Base-by-base conservation (phyloP, 2,797 vertebrate genomes). In the Urocyon cinereoargenteus region DNA sequence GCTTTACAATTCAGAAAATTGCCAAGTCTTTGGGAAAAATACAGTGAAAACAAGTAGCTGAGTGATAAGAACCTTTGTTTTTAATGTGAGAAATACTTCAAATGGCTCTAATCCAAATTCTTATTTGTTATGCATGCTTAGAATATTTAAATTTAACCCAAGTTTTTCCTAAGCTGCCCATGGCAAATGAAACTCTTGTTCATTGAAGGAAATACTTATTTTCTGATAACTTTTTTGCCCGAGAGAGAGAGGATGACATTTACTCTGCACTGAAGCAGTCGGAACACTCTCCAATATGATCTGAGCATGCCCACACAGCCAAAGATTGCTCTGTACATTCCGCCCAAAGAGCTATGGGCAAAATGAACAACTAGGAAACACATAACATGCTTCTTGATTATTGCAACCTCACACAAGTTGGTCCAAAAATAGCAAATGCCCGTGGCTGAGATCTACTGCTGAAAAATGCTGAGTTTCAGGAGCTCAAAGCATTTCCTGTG, bases 31-130 rank as follows among this genome's bases (percentile, higher is more conserved):
- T 55, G 28, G 36, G 59, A 49, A 97, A 91, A 95, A 97, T 64
- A 93, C 19, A 94, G 28, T 8, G 51, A 83, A 97, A 98, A 85
- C 51, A 90, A 66, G 86, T 85, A 94, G 78, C 62, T 96, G 62
- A 85, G 86, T 89, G 64, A 53, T 87, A 96, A 0, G 0, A 90
- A 94, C 10, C 10, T 89, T 82, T 88, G 14, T 79, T 70, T 49
- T 81, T 22, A 96, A 91, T 57, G 92, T 61, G 51, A 98, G 40
- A 96, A 98, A 97, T 68, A 96, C 90, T 98, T 83, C 62, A 95
- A 57, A 97, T 73, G 91, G 92, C 59, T 92, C 86, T 49, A 91
- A 72, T 86, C 93, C 92, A 98, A 95, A 97, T 0, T 19, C 84
- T 95, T 82, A 81, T 94, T 98, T 95, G 92, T 45, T 92, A 85